Percentiles rank a stretch among this genome's conserved stretches.
Conservation (phyloP, 2,113 vertebrate species). For the Macquaria ambigua region DNA sequence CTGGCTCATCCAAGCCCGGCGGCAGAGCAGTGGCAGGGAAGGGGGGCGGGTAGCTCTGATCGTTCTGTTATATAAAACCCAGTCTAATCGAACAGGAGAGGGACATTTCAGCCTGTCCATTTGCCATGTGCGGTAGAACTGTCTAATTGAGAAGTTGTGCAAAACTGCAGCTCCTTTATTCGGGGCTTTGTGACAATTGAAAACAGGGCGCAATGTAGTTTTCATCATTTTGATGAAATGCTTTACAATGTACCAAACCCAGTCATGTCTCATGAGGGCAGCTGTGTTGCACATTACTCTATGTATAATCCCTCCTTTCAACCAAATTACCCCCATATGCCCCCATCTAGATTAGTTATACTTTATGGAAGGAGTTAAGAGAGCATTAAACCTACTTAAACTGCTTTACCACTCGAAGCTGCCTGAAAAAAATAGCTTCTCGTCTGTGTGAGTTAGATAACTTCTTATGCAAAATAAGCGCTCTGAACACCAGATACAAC, state of each 20-base stretch:
- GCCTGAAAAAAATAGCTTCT: conserved; percentile 29
- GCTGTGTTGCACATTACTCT: conserved; percentile 62
- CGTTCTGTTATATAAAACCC: conserved; percentile 53
- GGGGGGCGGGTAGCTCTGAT: conserved; percentile 59
- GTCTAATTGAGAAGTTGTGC: conserved; percentile 33
- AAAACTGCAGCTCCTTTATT: conserved; percentile 33
- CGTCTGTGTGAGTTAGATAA: conserved; percentile 14
- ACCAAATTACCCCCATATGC: conserved; percentile 69
- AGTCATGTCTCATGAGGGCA: conserved; percentile 52
- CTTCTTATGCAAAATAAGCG: conserved; percentile 22
- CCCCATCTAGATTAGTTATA: conserved; percentile 41
- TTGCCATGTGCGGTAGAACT: conserved; percentile 32
- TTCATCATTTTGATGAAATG: conserved; percentile 61
- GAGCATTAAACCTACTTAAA: conserved; percentile 30
- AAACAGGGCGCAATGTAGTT: conserved; percentile 62
- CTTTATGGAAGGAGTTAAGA: conserved; percentile 47
- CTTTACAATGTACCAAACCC: conserved; percentile 44
- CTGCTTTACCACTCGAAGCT: conserved; percentile 27
- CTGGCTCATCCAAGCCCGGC: conserved; percentile 81
- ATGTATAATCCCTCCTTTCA: conserved; percentile 56
- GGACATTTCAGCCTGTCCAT: conserved; percentile 10
- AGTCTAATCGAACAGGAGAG: conserved; percentile 38
- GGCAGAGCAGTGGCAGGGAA: conserved; percentile 75
- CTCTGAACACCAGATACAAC: background rate
- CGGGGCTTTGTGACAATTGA: conserved; percentile 50